A percentile compares a stretch with the other conserved stretches of the same genome.
phyloP scores from a whole-genome alignment of 2,797 vertebrate species.

The Geotrypetes seraphini region DNA sequence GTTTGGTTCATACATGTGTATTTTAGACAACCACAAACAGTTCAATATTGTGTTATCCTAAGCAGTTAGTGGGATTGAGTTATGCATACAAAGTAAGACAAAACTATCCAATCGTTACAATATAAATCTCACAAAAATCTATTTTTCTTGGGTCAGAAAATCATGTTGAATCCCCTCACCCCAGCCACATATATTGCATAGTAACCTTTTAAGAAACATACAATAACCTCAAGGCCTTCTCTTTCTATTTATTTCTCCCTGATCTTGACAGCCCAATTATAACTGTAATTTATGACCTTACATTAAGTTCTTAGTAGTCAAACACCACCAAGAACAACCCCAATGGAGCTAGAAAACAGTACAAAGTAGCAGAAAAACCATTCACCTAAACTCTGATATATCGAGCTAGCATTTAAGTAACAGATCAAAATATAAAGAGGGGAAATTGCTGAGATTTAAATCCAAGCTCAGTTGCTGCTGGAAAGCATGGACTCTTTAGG shows the following conservation, averaged over 20 bases:
- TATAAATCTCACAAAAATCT: too few species aligned
- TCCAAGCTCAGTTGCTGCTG: too few species aligned
- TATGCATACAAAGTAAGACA: too few species aligned
- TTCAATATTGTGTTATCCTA: too few species aligned
- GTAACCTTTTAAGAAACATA: neutral
- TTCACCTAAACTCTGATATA: neutral
- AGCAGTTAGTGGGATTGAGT: too few species aligned
- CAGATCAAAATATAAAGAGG: too few species aligned
- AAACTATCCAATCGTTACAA: too few species aligned
- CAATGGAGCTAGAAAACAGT: neutral
- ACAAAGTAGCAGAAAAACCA: neutral
- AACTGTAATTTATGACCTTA: neutral
- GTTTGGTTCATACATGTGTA: neutral
- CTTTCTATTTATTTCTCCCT: neutral
- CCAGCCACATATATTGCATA: constrained; percentile 11
- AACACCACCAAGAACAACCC: neutral
- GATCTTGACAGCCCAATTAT: neutral
- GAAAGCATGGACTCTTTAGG: too few species aligned
- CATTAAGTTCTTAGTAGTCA: neutral
- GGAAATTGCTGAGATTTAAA: too few species aligned
- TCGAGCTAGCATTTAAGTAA: neutral
- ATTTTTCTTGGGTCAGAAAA: neutral
- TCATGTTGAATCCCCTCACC: too few species aligned
- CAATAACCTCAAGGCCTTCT: neutral
- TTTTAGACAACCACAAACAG: neutral